A percentile compares a stretch with the other conserved stretches of the same genome.
These are phyloP conservation scores for Sinella curviseta DNA, from an alignment of 1,140 invertebrate genomes.

Conservation along the genomic window DNA sequence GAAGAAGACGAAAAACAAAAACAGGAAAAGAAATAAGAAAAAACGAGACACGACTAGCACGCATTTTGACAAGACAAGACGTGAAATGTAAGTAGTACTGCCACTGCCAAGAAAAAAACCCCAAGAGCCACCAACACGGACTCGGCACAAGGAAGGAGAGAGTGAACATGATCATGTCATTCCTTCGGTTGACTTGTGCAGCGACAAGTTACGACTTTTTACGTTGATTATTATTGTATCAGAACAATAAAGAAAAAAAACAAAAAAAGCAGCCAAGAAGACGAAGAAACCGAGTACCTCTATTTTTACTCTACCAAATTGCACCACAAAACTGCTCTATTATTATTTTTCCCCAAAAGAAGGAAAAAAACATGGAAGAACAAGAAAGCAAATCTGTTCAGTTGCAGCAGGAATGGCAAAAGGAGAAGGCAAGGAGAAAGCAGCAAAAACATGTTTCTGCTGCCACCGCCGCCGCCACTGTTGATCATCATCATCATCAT, in stretches of 20 bases:
- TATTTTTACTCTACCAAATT: background rate
- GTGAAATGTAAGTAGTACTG: no score
- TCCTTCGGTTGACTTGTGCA: background rate
- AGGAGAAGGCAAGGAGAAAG: background rate
- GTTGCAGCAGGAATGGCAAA: background rate
- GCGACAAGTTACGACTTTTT: slow-evolving; percentile 10
- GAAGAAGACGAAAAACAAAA: no score
- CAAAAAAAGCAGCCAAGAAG: background rate
- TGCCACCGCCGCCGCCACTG: no score
- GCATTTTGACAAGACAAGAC: no score
- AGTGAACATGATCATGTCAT: background rate
- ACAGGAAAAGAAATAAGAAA: no score
- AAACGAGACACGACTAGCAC: no score
- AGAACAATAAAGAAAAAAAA: background rate
- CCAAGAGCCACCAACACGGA: background rate
- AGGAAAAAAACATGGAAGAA: background rate
- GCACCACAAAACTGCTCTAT: no score
- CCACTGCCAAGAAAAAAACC: background rate
- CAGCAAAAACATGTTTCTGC: background rate
- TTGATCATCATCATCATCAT: no score
- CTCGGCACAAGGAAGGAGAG: background rate
- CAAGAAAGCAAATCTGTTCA: background rate
- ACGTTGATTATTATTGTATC: background rate
- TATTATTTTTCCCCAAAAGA: no score
- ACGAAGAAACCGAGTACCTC: background rate